Percentiles rank a stretch among this genome's conserved stretches.
phyloP scores from a whole-genome alignment of 2,888 invertebrate species.

The Pilophorus perplexus region DNA sequence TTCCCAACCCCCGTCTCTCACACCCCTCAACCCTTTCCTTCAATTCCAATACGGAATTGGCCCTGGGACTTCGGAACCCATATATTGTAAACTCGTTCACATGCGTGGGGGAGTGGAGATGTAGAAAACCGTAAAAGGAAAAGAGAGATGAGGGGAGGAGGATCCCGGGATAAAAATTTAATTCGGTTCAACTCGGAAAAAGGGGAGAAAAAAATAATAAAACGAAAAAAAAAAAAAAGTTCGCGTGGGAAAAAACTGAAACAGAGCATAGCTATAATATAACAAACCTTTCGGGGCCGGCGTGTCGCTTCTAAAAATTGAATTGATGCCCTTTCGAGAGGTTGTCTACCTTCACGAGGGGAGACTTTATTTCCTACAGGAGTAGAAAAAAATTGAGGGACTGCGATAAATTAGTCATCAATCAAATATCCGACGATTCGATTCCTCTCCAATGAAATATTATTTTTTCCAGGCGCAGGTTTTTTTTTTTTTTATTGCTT shows the following conservation, averaged over 20 bases:
- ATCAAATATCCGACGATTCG: too few species aligned
- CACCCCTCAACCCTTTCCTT: not conserved
- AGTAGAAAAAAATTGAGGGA: not conserved
- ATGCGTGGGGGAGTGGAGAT: not conserved
- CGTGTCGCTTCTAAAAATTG: constrained; percentile 42
- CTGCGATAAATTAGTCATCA: not conserved
- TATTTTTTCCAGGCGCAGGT: too few species aligned
- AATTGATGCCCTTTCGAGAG: constrained; percentile 23
- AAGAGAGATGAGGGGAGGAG: not conserved
- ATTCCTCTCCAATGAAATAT: too few species aligned
- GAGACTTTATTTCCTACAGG: not conserved
- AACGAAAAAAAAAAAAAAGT: not conserved
- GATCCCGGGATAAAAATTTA: constrained; percentile 46
- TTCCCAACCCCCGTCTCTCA: not conserved
- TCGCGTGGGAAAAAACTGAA: too few species aligned
- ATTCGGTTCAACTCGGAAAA: constrained; percentile 41
- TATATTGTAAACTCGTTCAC: constrained; percentile 41
- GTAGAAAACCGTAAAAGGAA: not conserved
- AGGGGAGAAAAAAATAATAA: constrained; percentile 12
- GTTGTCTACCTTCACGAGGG: not conserved
- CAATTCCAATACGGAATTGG: constrained; percentile 37
- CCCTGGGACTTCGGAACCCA: constrained; percentile 34
- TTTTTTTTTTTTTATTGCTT: too few species aligned
- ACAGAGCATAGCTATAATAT: constrained; percentile 39
- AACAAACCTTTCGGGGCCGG: constrained; percentile 35